phyloP scores from a whole-genome alignment of 2,888 invertebrate genomes.

The Macrosoma leucophasiata region DNA sequence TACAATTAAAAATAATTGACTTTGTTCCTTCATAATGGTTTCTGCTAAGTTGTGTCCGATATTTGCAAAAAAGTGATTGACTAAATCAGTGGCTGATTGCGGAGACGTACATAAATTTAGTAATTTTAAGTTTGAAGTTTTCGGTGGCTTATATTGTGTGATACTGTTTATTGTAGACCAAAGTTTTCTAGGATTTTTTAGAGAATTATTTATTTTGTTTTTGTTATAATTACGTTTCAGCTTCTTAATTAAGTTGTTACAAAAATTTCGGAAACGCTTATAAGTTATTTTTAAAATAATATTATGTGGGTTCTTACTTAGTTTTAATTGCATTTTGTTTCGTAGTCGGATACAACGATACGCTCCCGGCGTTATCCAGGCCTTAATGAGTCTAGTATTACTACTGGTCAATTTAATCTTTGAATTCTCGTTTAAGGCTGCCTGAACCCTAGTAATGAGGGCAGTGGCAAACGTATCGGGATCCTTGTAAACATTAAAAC shows the following conservation, averaged over 20 bases:
- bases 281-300: conserved; percentile 11
- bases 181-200: conserved; percentile 3
- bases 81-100: neutral
- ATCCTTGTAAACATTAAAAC: conserved; percentile 6
- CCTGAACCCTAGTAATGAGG: neutral
- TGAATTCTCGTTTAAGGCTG: neutral
- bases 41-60: conserved; percentile 3
- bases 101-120: too few relatives aligned
- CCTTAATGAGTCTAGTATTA: conserved; percentile 5
- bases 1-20: too few relatives aligned
- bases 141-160: conserved; percentile 6
- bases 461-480: conserved; percentile 3
- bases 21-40: neutral
- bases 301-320: conserved; percentile 2
- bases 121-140: neutral
- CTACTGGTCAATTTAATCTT: neutral
- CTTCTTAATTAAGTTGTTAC: conserved; percentile 10
- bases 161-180: conserved; percentile 9
- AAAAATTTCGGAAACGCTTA: conserved; percentile 11
- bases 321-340: conserved; percentile 6
- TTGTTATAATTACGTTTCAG: conserved; percentile 8
- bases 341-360: conserved; percentile 3
- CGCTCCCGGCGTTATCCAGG: conserved; percentile 7
- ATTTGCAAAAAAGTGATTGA: conserved; percentile 5
- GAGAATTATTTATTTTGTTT: neutral